Percentiles rank a stretch among this genome's conserved stretches.
Evolutionary conservation across 1,140 invertebrate genomes (phyloP).

Genomic region (Oedothorax gibbosus): DNA sequence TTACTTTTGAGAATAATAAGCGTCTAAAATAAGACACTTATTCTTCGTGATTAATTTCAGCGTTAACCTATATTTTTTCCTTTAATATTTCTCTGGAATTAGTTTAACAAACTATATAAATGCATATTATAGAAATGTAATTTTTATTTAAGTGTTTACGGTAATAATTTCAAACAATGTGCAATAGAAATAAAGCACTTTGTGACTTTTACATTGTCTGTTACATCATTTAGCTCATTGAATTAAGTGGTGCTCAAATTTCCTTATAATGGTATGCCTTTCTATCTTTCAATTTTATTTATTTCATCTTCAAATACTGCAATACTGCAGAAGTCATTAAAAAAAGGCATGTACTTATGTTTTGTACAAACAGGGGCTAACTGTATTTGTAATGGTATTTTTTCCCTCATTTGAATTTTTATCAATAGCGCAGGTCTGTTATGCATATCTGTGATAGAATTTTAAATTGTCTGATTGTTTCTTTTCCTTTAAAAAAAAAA

Average conservation of each 20-base stretch:
- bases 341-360: slow-evolving; percentile 38
- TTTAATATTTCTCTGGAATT: too few relatives aligned
- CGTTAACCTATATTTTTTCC: too few relatives aligned
- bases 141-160: too few relatives aligned
- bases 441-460: slow-evolving; percentile 54
- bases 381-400: slow-evolving; percentile 14
- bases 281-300: slow-evolving; percentile 45
- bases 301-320: slow-evolving; percentile 46
- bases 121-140: too few relatives aligned
- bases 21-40: too few relatives aligned
- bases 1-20: too few relatives aligned
- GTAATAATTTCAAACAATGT: too few relatives aligned
- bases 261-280: slow-evolving; percentile 9
- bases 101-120: too few relatives aligned
- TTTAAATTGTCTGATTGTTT: background rate
- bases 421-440: slow-evolving; percentile 40
- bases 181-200: too few relatives aligned
- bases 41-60: too few relatives aligned
- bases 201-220: too few relatives aligned
- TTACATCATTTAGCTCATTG: too few relatives aligned
- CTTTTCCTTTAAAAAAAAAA: slow-evolving; percentile 5
- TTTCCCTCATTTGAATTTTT: slow-evolving; percentile 27
- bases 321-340: slow-evolving; percentile 36
- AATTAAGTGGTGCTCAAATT: slow-evolving; percentile 8
- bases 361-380: slow-evolving; percentile 30